Conservation (phyloP, 2,113 vertebrate species). For the Vidua chalybeata region DNA sequence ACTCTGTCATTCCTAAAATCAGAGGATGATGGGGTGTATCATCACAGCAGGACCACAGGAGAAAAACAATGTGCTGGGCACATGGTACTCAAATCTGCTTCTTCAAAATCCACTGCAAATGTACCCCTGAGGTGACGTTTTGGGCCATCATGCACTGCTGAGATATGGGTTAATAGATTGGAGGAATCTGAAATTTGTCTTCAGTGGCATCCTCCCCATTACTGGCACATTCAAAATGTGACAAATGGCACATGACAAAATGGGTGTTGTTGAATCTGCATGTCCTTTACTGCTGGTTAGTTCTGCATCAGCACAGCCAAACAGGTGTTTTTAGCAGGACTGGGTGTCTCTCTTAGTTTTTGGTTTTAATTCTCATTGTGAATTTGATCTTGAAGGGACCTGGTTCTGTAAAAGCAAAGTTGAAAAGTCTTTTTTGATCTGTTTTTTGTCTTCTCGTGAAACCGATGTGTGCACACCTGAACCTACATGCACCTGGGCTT, state of each 20-base stretch:
- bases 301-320: background rate
- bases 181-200: background rate
- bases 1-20: background rate
- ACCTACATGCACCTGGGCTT: background rate
- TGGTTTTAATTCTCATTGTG: background rate
- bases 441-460: background rate
- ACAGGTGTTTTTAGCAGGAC: background rate
- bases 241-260: too few relatives aligned
- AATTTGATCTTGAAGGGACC: background rate
- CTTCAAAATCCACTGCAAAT: background rate
- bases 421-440: background rate
- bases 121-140: background rate
- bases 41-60: background rate
- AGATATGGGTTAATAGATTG: background rate
- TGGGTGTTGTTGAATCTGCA: background rate
- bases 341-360: background rate
- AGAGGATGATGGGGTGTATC: background rate
- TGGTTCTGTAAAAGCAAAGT: background rate
- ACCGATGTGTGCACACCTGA: background rate
- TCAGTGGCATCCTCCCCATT: background rate
- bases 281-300: background rate
- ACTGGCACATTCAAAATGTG: background rate
- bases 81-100: background rate
- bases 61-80: background rate
- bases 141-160: background rate